Evolutionary conservation across 2,888 invertebrate genomes (phyloP).

Genomic region (Limnephilus auricula): DNA sequence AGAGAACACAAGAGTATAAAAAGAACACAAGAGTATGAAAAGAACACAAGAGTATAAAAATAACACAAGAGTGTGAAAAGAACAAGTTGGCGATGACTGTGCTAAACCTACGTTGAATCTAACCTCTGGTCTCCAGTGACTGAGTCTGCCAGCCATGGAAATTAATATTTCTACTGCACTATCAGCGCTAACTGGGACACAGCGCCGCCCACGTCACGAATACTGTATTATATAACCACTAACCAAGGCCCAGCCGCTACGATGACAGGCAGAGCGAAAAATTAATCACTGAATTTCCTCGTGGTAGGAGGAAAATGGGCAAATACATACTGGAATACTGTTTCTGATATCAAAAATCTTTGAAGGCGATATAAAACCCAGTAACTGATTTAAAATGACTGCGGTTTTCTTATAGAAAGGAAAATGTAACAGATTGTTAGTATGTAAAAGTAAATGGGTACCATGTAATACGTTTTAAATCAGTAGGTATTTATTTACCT

Average conservation of each 20-base stretch:
- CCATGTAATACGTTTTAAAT: not conserved
- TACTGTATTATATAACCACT: not conserved
- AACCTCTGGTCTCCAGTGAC: not conserved
- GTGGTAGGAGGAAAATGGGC: not conserved
- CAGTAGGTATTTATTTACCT: too few relatives aligned
- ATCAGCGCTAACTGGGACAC: slow-evolving; percentile 2
- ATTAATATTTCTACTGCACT: slow-evolving; percentile 14
- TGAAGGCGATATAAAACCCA: not conserved
- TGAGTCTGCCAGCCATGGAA: not conserved
- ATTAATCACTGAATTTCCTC: not conserved
- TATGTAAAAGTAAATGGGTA: not conserved
- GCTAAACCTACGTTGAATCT: not conserved
- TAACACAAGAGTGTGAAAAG: not conserved
- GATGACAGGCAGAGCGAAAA: not conserved
- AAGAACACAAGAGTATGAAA: not conserved
- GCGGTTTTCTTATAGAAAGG: not conserved
- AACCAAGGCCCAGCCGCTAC: not conserved
- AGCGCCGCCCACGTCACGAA: slow-evolving; percentile 4
- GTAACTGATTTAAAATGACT: not conserved
- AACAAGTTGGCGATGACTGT: not conserved
- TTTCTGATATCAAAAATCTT: not conserved
- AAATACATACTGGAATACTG: not conserved
- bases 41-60: too few relatives aligned
- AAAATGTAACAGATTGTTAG: not conserved
- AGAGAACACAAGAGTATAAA: not conserved